phyloP scores from a whole-genome alignment of 2,888 invertebrate genomes.

The Lomographa bimaculata region DNA sequence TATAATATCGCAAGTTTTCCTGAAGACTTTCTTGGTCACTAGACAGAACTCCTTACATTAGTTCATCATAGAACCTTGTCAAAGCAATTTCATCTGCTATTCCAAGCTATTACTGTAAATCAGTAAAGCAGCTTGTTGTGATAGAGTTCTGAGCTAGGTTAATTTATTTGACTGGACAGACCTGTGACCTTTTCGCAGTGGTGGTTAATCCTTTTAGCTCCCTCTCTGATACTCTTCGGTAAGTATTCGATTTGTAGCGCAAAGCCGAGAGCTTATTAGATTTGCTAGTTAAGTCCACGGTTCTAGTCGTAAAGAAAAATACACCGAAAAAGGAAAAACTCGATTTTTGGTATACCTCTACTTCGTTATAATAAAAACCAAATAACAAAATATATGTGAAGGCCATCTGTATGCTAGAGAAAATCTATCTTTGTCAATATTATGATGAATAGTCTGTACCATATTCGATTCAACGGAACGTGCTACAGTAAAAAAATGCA shows the following conservation, averaged over 20 bases:
- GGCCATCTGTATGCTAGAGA: too few species aligned
- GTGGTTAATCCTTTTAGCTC: constrained; percentile 11
- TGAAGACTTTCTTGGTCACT: constrained; percentile 5
- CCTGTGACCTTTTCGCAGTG: constrained; percentile 4
- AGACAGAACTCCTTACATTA: not conserved
- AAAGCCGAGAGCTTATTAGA: constrained; percentile 6
- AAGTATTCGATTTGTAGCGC: constrained; percentile 7
- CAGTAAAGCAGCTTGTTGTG: not conserved
- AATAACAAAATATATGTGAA: too few species aligned
- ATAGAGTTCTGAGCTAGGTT: not conserved
- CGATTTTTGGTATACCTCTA: not conserved
- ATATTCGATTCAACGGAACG: too few species aligned
- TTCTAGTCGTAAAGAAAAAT: constrained; percentile 1
- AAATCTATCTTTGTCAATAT: too few species aligned
- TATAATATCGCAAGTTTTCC: constrained; percentile 14
- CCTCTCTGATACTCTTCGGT: constrained; percentile 5
- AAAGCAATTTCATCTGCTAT: not conserved
- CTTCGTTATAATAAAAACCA: too few species aligned
- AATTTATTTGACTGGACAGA: not conserved
- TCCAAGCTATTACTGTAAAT: not conserved
- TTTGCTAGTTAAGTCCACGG: constrained; percentile 1
- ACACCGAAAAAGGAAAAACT: constrained; percentile 1
- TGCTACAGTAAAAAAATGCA: too few species aligned
- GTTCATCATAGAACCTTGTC: constrained; percentile 1
- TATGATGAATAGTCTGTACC: too few species aligned